Evolutionary conservation across 2,888 invertebrate genomes (phyloP).

Genomic region (Leuctra nigra): DNA sequence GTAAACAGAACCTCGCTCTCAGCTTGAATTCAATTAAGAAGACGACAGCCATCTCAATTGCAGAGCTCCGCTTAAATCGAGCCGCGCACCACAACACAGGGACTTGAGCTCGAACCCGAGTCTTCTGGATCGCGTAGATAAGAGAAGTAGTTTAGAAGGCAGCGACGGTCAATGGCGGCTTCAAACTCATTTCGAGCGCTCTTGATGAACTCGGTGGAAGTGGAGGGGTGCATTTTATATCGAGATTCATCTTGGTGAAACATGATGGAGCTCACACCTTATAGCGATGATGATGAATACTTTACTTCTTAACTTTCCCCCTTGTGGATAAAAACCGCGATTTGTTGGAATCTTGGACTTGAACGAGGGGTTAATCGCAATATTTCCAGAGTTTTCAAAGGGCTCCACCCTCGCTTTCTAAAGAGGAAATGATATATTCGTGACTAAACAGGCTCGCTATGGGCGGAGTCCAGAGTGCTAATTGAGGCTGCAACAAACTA

Average conservation of each 20-base stretch:
- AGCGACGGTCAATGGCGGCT: no score
- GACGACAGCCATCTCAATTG: no score
- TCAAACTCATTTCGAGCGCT: no score
- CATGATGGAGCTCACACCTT: slow-evolving; percentile 7
- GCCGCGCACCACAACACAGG: no score
- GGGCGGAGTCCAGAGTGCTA: not conserved
- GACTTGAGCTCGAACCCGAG: not conserved
- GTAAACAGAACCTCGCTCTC: no score
- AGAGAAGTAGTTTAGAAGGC: no score
- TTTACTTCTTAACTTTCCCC: no score
- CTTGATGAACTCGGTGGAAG: no score
- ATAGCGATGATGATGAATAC: not conserved
- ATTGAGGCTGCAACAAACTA: slow-evolving; percentile 3
- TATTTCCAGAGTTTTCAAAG: slow-evolving; percentile 7
- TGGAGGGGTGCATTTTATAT: not conserved
- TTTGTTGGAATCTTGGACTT: not conserved
- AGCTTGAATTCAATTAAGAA: no score
- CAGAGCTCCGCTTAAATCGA: no score
- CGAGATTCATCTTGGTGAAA: slow-evolving; percentile 8
- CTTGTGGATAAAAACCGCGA: not conserved
- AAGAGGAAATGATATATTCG: not conserved
- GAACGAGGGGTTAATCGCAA: slow-evolving; percentile 1
- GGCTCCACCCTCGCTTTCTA: slow-evolving; percentile 3
- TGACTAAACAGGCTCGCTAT: not conserved
- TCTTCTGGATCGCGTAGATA: not conserved